phyloP scores from a whole-genome alignment of 2,797 vertebrate species.

The Echiichthys vipera region DNA sequence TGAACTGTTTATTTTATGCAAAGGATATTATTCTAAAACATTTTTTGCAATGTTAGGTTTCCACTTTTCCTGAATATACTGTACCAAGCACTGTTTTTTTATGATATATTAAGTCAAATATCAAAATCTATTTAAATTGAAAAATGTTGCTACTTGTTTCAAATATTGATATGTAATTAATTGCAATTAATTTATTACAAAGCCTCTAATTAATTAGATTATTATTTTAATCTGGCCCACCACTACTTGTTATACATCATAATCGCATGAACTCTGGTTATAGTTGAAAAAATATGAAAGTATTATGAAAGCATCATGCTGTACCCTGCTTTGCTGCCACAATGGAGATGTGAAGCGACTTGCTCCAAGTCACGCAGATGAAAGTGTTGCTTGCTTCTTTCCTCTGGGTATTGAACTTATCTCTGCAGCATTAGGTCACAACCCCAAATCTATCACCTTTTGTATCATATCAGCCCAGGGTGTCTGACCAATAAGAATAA shows the following conservation, averaged over 20 bases:
- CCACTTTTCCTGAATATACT: too few species aligned
- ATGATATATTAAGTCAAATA: too few species aligned
- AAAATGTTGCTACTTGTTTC: too few species aligned
- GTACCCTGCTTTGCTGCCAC: not conserved
- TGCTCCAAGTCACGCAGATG: slow-evolving; percentile 23
- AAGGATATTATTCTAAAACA: too few species aligned
- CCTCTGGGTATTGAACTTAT: slow-evolving; percentile 1
- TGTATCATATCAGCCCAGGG: slow-evolving; percentile 36
- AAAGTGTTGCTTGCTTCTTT: slow-evolving; percentile 2
- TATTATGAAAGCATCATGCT: slow-evolving; percentile 7
- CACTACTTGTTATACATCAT: not conserved
- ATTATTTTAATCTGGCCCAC: too few species aligned
- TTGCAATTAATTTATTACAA: too few species aligned
- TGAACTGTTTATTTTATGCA: too few species aligned
- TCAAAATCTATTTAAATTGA: too few species aligned
- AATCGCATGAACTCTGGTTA: not conserved
- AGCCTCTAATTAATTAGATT: too few species aligned
- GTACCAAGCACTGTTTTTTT: too few species aligned
- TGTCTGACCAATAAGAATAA: slow-evolving; percentile 67
- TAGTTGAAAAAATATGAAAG: not conserved
- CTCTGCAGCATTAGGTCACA: slow-evolving; percentile 47
- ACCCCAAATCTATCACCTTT: slow-evolving; percentile 50
- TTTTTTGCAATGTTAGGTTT: too few species aligned
- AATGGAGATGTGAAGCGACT: not conserved
- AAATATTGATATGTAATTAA: too few species aligned